Evolutionary conservation across 2,797 vertebrate genomes (phyloP).

Genomic region (Pteronotus mesoamericanus): DNA sequence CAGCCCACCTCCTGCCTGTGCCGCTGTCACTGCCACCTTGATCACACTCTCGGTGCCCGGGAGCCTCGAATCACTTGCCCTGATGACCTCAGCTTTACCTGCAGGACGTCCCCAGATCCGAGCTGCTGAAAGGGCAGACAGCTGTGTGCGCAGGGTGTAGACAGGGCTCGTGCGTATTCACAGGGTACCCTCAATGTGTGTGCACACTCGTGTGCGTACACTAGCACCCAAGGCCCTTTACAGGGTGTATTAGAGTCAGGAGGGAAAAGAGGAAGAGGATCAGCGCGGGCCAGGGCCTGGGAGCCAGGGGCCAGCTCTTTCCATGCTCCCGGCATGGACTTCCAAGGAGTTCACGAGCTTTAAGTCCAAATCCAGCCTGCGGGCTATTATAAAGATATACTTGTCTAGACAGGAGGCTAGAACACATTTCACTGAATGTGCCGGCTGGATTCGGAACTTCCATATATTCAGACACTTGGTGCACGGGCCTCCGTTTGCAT

Average conservation of each 20-base stretch:
- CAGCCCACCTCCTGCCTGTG: background rate
- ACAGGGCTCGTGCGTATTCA: background rate
- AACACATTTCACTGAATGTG: background rate
- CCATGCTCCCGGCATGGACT: background rate
- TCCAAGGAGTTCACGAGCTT: background rate
- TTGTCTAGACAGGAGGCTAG: background rate
- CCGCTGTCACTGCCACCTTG: background rate
- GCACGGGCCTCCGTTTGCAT: background rate
- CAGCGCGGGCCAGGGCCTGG: background rate
- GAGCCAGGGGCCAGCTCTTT: background rate
- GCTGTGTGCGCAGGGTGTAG: background rate
- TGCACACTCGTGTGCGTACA: background rate
- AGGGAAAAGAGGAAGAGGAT: background rate
- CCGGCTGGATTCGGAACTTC: background rate
- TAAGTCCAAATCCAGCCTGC: background rate
- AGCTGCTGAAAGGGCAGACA: background rate
- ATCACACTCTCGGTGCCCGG: background rate
- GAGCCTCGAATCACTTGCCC: background rate
- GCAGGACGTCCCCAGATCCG: background rate
- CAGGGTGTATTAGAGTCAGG: background rate
- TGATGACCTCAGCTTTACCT: background rate
- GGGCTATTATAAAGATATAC: background rate
- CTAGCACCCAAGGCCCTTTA: background rate
- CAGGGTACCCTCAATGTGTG: background rate
- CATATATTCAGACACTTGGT: background rate